These are phyloP conservation scores for Mercenaria mercenaria DNA, from an alignment of 1,140 invertebrate genomes.

Conservation along the genomic window DNA sequence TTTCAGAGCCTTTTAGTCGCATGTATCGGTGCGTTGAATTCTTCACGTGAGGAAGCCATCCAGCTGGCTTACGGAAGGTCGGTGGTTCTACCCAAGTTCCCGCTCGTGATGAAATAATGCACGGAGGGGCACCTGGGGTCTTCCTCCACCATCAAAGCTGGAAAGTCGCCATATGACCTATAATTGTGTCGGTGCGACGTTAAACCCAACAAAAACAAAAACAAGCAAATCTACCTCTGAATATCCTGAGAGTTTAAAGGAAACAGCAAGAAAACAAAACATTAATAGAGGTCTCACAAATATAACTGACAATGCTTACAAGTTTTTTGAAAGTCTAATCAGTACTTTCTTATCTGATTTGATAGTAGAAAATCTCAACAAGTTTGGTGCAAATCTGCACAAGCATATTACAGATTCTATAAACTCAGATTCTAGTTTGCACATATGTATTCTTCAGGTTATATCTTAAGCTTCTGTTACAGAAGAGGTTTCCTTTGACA, in stretches of 20 bases:
- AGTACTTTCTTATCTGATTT: neutral
- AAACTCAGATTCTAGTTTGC: neutral
- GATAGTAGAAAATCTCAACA: neutral
- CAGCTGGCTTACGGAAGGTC: too few relatives aligned
- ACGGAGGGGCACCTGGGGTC: too few relatives aligned
- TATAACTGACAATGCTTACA: conserved; percentile 7
- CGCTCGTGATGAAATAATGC: too few relatives aligned
- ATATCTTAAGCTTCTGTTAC: neutral
- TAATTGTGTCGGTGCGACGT: too few relatives aligned
- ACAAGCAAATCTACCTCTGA: neutral
- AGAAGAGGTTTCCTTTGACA: conserved; percentile 44
- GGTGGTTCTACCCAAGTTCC: too few relatives aligned
- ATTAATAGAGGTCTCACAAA: conserved; percentile 3
- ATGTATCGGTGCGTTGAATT: neutral
- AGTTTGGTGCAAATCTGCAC: neutral
- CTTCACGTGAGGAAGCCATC: too few relatives aligned
- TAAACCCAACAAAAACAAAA: too few relatives aligned
- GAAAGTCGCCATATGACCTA: too few relatives aligned
- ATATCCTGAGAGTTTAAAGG: neutral
- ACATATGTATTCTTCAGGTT: neutral
- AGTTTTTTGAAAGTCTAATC: conserved; percentile 13
- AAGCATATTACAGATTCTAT: neutral
- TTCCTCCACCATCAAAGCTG: too few relatives aligned
- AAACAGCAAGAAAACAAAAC: neutral
- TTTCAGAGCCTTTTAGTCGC: neutral